A percentile compares a stretch with the other conserved stretches of the same genome.
phyloP scores from a whole-genome alignment of 2,888 invertebrate species.

The Hyles lineata region DNA sequence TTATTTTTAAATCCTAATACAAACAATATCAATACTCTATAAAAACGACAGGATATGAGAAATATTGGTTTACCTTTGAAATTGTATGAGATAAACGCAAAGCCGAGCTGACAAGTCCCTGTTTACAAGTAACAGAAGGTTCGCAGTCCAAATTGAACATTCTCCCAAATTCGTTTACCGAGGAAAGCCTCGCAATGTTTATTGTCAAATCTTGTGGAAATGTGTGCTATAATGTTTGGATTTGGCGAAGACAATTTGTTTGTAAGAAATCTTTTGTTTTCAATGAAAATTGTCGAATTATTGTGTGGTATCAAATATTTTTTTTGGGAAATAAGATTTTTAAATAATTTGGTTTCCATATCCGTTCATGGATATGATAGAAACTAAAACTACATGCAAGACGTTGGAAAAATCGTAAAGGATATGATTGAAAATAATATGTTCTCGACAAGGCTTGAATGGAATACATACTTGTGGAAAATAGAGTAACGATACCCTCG shows the following conservation, averaged over 20 bases:
- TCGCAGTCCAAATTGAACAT: conserved; percentile 21
- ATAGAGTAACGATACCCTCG: too few relatives aligned
- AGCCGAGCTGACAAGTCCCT: conserved; percentile 1
- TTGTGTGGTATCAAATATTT: background rate
- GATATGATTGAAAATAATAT: too few relatives aligned
- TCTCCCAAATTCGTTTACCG: conserved; percentile 26
- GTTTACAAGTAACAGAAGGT: conserved; percentile 11
- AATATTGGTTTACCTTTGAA: background rate
- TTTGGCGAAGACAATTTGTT: conserved; percentile 1
- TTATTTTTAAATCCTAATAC: background rate
- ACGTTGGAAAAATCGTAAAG: too few relatives aligned
- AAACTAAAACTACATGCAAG: too few relatives aligned
- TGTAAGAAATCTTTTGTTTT: background rate
- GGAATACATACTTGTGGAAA: too few relatives aligned
- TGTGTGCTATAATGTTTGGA: conserved; percentile 14
- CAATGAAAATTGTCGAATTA: background rate
- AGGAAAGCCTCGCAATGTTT: conserved; percentile 23
- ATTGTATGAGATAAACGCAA: background rate
- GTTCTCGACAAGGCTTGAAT: too few relatives aligned
- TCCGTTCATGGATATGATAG: too few relatives aligned
- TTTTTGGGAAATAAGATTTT: background rate
- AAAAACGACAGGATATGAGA: background rate
- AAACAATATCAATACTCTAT: background rate
- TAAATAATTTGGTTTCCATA: too few relatives aligned
- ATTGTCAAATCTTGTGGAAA: conserved; percentile 21